Evolutionary conservation across 2,113 vertebrate genomes (phyloP).

Genomic region (Triplophysa dalaica): DNA sequence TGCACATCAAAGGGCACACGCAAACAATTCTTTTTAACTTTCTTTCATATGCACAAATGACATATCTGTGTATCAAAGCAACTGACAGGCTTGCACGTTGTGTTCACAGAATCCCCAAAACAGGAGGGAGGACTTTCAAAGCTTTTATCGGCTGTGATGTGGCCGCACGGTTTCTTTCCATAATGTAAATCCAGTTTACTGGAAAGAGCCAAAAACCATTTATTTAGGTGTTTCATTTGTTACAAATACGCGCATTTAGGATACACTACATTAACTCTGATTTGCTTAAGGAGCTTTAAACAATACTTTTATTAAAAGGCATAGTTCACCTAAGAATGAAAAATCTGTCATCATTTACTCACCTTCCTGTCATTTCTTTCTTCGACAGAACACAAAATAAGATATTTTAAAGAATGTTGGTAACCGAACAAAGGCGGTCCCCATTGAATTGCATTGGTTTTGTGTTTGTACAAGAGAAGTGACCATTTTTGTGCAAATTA

Average conservation of each 20-base stretch:
- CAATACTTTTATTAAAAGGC: not conserved
- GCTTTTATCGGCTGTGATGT: slow-evolving; percentile 40
- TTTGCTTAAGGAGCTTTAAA: not conserved
- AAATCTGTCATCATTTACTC: too few relatives aligned
- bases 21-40: slow-evolving; percentile 16
- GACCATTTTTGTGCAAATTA: too few relatives aligned
- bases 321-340: not conserved
- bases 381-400: too few relatives aligned
- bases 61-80: slow-evolving; percentile 34
- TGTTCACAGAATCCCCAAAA: slow-evolving; percentile 16
- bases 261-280: not conserved
- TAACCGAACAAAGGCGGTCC: too few relatives aligned
- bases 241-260: not conserved
- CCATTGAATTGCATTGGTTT: too few relatives aligned
- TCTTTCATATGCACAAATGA: slow-evolving; percentile 17
- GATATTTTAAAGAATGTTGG: too few relatives aligned
- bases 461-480: too few relatives aligned
- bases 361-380: too few relatives aligned
- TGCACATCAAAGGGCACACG: slow-evolving; percentile 24
- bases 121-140: slow-evolving; percentile 20
- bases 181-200: slow-evolving; percentile 36
- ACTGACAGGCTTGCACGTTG: not conserved
- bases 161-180: not conserved
- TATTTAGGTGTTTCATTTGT: not conserved
- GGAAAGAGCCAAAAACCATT: slow-evolving; percentile 6